These are phyloP conservation scores for Ibidorhyncha struthersii DNA, from an alignment of 2,113 vertebrate genomes.

Conservation along the genomic window DNA sequence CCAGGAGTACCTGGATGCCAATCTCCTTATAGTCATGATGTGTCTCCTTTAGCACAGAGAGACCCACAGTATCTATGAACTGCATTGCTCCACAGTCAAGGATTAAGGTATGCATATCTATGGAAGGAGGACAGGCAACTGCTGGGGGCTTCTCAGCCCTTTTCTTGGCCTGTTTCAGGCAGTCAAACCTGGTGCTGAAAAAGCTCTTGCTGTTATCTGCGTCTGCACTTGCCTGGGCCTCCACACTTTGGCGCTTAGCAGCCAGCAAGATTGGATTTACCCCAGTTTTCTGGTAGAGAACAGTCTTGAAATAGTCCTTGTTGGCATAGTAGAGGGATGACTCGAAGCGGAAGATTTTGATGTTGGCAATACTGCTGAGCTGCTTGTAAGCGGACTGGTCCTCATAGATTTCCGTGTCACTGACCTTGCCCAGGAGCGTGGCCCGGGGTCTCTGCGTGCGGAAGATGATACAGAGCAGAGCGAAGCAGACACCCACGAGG, in stretches of 20 bases:
- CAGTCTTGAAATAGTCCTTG: conserved; percentile 83
- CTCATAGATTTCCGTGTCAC: conserved; percentile 77
- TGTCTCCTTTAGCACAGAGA: conserved; percentile 79
- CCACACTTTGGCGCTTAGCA: conserved; percentile 6
- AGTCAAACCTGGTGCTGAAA: not conserved
- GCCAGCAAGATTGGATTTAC: conserved; percentile 77
- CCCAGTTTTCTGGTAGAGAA: conserved; percentile 73
- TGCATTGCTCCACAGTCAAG: conserved; percentile 84
- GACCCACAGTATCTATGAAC: conserved; percentile 83
- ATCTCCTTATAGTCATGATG: conserved; percentile 76
- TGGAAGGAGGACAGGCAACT: not conserved
- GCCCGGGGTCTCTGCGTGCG: conserved; percentile 81
- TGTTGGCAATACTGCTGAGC: conserved; percentile 71
- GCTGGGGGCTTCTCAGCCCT: not conserved
- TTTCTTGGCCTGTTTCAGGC: not conserved
- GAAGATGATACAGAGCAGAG: conserved; percentile 81
- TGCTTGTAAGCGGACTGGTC: conserved; percentile 76
- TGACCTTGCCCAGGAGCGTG: conserved; percentile 75
- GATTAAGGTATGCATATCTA: conserved; percentile 72
- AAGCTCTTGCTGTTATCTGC: not conserved
- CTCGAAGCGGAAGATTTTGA: conserved; percentile 83
- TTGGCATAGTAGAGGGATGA: conserved; percentile 88
- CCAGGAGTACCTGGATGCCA: conserved; percentile 77
- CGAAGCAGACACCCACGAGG: conserved; percentile 79
- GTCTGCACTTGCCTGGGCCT: not conserved